These are phyloP conservation scores for Scalopus aquaticus DNA, from an alignment of 2,113 vertebrate genomes.

Conservation along the genomic window DNA sequence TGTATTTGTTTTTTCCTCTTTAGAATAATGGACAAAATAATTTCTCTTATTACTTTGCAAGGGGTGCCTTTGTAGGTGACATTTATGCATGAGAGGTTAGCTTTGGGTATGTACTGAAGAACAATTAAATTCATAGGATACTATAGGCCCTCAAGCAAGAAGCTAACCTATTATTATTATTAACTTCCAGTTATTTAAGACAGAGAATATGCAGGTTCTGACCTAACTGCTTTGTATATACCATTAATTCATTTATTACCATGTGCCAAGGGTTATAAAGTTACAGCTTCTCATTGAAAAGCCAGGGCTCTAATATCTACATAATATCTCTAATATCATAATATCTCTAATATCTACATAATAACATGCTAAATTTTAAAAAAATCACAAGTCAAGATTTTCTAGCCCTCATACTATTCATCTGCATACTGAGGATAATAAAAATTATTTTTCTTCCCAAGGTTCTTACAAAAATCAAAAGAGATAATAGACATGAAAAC, in stretches of 20 bases:
- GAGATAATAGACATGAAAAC: constrained; percentile 1
- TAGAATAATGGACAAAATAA: neutral
- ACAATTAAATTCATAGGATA: neutral
- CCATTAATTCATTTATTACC: neutral
- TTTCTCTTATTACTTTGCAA: neutral
- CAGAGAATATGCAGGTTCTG: neutral
- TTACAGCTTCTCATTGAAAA: neutral
- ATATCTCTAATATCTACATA: no score
- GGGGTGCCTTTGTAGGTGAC: neutral
- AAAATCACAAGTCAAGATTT: neutral
- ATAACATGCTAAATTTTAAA: neutral
- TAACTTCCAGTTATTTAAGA: constrained; percentile 27
- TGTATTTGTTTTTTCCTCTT: neutral
- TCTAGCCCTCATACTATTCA: neutral
- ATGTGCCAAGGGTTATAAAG: neutral
- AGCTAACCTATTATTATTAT: neutral
- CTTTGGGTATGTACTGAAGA: neutral
- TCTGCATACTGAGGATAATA: neutral
- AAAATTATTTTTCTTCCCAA: neutral
- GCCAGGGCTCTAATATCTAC: neutral
- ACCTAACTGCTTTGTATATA: neutral
- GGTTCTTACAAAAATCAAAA: neutral
- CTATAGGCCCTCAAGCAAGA: neutral
- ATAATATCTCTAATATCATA: no score
- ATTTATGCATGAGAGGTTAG: neutral